phyloP scores from a whole-genome alignment of 2,797 vertebrate genomes.

The Clarias laeviceps region DNA sequence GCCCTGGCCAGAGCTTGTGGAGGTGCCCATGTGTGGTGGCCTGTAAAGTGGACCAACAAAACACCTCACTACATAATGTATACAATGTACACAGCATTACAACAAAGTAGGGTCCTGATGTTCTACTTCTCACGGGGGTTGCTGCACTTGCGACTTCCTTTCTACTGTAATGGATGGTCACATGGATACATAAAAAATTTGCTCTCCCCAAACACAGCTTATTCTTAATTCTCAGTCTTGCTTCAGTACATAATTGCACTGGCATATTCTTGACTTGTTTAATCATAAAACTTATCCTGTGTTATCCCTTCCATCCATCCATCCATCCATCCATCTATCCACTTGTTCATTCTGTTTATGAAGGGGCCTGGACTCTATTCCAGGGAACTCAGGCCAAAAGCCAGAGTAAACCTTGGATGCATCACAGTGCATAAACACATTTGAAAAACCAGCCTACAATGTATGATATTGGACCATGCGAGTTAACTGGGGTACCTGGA shows the following conservation, averaged over 20 bases:
- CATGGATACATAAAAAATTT: not conserved
- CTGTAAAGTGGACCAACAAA: slow-evolving; percentile 17
- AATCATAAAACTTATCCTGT: not conserved
- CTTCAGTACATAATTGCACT: not conserved
- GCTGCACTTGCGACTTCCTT: not conserved
- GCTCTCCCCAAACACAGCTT: not conserved
- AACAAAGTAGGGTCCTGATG: not conserved
- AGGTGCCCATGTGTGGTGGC: slow-evolving; percentile 66
- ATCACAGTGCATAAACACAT: too few species aligned
- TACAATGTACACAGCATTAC: not conserved
- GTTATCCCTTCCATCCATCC: not conserved
- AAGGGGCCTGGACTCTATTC: too few species aligned
- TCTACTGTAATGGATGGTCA: not conserved
- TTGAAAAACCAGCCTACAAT: too few species aligned
- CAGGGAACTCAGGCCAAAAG: too few species aligned
- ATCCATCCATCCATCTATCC: too few species aligned
- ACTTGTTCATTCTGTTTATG: too few species aligned
- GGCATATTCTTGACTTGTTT: not conserved
- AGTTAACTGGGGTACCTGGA: too few species aligned
- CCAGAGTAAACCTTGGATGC: too few species aligned
- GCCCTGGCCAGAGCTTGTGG: slow-evolving; percentile 72
- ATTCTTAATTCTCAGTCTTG: not conserved
- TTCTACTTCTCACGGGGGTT: not conserved
- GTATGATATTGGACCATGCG: too few species aligned
- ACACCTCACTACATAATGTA: not conserved